Evolutionary conservation across 1,140 invertebrate genomes (phyloP).

Genomic region (Cotesia typhae): DNA sequence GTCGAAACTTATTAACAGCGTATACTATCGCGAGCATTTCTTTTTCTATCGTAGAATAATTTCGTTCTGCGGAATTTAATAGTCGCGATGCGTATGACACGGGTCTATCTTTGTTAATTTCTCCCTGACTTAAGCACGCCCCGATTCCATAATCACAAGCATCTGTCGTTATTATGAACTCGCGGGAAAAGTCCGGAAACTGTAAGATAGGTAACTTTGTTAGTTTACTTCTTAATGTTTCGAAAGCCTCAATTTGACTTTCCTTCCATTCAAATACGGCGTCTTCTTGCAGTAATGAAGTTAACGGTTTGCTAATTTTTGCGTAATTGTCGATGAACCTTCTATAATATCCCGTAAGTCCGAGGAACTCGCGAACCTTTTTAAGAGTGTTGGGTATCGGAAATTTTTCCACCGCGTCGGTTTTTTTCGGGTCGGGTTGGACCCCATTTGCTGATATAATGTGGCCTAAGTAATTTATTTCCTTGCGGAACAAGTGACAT

Average conservation of each 20-base stretch:
- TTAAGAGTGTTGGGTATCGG: slow-evolving; percentile 52
- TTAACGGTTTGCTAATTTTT: slow-evolving; percentile 42
- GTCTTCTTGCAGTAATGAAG: not conserved
- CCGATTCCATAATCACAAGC: slow-evolving; percentile 3
- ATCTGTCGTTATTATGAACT: not conserved
- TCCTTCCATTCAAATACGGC: not conserved
- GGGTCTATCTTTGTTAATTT: not conserved
- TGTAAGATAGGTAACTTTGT: not conserved
- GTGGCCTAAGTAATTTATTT: slow-evolving; percentile 50
- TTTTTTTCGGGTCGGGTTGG: slow-evolving; percentile 57
- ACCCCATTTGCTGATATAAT: slow-evolving; percentile 38
- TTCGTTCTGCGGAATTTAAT: not conserved
- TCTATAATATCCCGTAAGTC: slow-evolving; percentile 49
- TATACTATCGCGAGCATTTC: not conserved
- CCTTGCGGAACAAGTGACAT: slow-evolving; percentile 46
- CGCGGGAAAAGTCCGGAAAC: not conserved
- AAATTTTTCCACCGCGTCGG: slow-evolving; percentile 54
- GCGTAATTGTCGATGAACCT: slow-evolving; percentile 47
- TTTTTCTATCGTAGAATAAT: not conserved
- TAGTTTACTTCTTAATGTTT: not conserved
- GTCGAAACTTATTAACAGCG: too few relatives aligned
- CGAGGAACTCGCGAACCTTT: slow-evolving; percentile 59
- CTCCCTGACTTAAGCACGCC: not conserved
- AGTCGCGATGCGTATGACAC: too few relatives aligned
- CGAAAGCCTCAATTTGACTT: not conserved